These are phyloP conservation scores for Macrostomum lignano DNA, from an alignment of 1,140 invertebrate species.

Conservation along the genomic window DNA sequence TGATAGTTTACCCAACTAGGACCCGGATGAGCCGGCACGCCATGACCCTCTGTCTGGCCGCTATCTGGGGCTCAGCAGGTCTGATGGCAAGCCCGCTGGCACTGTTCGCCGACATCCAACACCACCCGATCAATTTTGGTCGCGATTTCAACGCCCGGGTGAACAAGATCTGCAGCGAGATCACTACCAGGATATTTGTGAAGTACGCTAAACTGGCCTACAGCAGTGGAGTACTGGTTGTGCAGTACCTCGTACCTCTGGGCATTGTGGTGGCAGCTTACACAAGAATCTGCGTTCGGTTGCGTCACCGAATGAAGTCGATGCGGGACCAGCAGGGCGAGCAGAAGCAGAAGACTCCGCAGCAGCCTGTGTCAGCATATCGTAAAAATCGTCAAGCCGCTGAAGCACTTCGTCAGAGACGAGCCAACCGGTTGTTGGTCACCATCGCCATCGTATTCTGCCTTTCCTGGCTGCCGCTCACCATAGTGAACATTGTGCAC, in stretches of 20 bases:
- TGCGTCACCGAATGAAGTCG: constrained; percentile 29
- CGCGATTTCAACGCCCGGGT: constrained; percentile 33
- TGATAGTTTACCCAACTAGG: constrained; percentile 54
- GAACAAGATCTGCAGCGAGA: constrained; percentile 9
- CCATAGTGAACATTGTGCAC: constrained; percentile 47
- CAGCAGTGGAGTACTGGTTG: too few species aligned
- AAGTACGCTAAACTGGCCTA: too few species aligned
- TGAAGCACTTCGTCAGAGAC: constrained; percentile 36
- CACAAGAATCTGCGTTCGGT: constrained; percentile 32
- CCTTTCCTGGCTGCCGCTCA: constrained; percentile 58
- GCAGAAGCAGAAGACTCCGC: too few species aligned
- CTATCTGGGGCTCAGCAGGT: constrained; percentile 46
- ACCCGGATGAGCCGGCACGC: constrained; percentile 42
- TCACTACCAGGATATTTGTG: background rate
- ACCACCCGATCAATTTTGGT: too few species aligned
- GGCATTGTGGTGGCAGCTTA: constrained; percentile 42
- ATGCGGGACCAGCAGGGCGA: constrained; percentile 4
- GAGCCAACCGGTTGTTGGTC: constrained; percentile 48
- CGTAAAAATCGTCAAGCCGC: constrained; percentile 11
- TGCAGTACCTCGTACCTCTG: constrained; percentile 48
- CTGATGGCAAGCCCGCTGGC: constrained; percentile 46
- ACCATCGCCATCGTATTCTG: constrained; percentile 56
- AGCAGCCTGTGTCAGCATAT: background rate
- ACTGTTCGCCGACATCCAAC: constrained; percentile 35
- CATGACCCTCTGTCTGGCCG: constrained; percentile 37